Base-by-base conservation (phyloP, 2,113 vertebrate species). In the Connochaetes taurinus region DNA sequence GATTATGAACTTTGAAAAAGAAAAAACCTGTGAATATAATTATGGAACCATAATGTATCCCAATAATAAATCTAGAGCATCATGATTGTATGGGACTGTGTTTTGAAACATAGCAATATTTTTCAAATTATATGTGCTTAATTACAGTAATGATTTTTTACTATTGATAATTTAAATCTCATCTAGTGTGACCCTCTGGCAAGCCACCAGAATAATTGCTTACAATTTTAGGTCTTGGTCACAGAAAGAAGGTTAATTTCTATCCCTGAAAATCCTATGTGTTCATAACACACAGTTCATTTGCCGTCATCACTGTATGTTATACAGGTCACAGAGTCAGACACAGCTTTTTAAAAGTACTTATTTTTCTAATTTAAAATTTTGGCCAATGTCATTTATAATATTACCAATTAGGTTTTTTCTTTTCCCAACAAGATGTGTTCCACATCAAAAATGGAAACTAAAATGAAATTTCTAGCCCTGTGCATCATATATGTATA, bases 231-330 rank as follows among this genome's bases (percentile, higher is more conserved):
- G 93, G 92, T 96, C 86, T 94, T 97, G 92, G 97, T 98, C 96
- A 97, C 90, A 98, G 97, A 98, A 98, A 97, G 81, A 94, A 98
- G 98, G 89, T 98, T 99, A 99, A 99, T 99, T 99, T 99, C 99
- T 99, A 99, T 98, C 99, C 98, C 98, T 99, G 98, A 98, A 98
- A 98, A 83, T 97, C 97, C 83, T 98, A 29, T 97, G 90, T 98
- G 94, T 98, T 98, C 97, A 97, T 97, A 97, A 97, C 76, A 97
- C 97, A 97, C 92, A 98, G 80, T 90, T 98, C 98, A 98, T 98
- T 97, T 95, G 96, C 97, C 98, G 14, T 98, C 87, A 96, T 98
- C 97, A 87, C 95, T 98, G 96, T 98, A 98, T 98, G 94, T 97
- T 98, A 96, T 98, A 98, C 98, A 99, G 99, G 98, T 98, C 98